phyloP scores from a whole-genome alignment of 1,140 invertebrate species.

The Ips typographus region DNA sequence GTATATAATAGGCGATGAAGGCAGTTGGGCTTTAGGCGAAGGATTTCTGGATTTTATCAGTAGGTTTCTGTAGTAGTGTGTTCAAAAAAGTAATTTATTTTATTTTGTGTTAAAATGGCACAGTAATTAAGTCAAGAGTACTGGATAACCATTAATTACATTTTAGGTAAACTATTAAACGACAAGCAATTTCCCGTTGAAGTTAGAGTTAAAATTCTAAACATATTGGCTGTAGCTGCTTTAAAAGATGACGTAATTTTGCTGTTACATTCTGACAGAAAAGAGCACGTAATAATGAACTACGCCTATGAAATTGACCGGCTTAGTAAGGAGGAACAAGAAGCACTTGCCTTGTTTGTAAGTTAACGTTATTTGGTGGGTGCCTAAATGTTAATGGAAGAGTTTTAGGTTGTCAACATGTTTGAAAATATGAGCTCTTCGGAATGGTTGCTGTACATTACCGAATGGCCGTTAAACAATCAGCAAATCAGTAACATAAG shows the following conservation, averaged over 20 bases:
- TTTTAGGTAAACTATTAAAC: conserved; percentile 65
- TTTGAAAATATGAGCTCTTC: conserved; percentile 87
- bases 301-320: conserved; percentile 83
- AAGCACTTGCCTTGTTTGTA: conserved; percentile 78
- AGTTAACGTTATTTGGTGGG: conserved; percentile 50
- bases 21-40: conserved; percentile 88
- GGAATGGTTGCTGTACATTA: conserved; percentile 92
- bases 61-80: conserved; percentile 48
- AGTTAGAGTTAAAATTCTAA: conserved; percentile 64
- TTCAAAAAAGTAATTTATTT: neutral
- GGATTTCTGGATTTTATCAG: conserved; percentile 82
- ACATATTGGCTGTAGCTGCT: conserved; percentile 72
- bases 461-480: conserved; percentile 79
- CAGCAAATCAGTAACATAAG: conserved; percentile 83
- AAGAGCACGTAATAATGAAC: conserved; percentile 87
- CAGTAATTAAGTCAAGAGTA: neutral
- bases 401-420: conserved; percentile 79
- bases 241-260: conserved; percentile 89
- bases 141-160: neutral
- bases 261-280: conserved; percentile 84
- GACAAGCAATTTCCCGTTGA: conserved; percentile 61
- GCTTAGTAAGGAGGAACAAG: conserved; percentile 73
- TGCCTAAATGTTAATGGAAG: neutral
- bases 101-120: neutral
- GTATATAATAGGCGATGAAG: conserved; percentile 84